Evolutionary conservation across 2,888 invertebrate genomes (phyloP), one percentile per base, ranked within the genome.

Genomic region (Carabus problematicus): DNA sequence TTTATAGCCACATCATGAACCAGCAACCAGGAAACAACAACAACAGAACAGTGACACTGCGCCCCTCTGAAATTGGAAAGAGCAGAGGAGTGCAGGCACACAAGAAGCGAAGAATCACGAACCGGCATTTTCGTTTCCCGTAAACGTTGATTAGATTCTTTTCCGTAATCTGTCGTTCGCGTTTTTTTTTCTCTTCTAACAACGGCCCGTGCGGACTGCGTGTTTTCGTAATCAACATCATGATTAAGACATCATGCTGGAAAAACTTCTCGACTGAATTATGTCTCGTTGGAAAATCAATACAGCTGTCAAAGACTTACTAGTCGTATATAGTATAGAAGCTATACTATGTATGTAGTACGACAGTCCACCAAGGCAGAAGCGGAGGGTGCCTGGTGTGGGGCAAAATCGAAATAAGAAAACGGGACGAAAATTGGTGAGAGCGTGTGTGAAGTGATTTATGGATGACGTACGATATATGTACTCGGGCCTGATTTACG

Each of bases 131-230:
- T 63, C 54, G 54, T 63, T 29, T 63, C 52, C 12, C 43, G 66
- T 66, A 66, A 66, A 66, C 59, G 66, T 58, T 66, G 66, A 66
- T 66, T 66, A 66, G 66, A 66, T 66, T 66, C 66, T 66, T 66
- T 63, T 66, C 66, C 66, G 66, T 66, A 66, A 66, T 66, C 66
- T 66, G 66, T 66, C 66, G 66, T 66, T 66, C 66, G 66, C 66
- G 66, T 66, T 66, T 66, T 66, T 66, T 52, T 63, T n/a, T 16
- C 52, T n/a, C 52, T 52, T 52, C 42, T 64, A 66, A 66, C 66
- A 66, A 66, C 66, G 59, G 39, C n/a, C 16, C 12, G 52, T 52
- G 52, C 40, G 49, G 66, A 40, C 66, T 66, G 66, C 66, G 66
- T 66, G 66, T 66, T 66, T 47, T 66, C 66, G 66, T 66, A 66